A percentile compares a stretch with the other conserved stretches of the same genome.
Conservation (phyloP, 2,797 vertebrate genomes). For the Rhinella marina region DNA sequence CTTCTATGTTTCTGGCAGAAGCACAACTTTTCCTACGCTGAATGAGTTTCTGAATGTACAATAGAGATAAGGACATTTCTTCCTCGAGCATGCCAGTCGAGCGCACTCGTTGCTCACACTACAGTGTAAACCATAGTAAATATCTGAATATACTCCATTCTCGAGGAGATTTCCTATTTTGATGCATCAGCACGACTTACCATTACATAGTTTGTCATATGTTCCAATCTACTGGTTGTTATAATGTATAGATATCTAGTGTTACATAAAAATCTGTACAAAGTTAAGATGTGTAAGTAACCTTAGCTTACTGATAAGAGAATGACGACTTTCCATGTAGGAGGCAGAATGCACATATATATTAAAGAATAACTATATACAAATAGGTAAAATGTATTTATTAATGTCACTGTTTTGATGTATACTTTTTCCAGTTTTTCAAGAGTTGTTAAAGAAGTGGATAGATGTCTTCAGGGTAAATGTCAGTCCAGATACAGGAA, state of each 20-base stretch:
- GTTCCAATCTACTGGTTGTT: constrained; percentile 11
- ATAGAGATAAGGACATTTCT: constrained; percentile 8
- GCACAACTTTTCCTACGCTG: constrained; percentile 10
- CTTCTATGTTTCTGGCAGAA: background rate
- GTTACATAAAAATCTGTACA: constrained; percentile 22
- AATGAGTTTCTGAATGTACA: constrained; percentile 41
- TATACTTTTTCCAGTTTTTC: constrained; percentile 10
- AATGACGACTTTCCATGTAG: constrained; percentile 29
- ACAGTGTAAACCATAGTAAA: constrained; percentile 11
- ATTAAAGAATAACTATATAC: constrained; percentile 26
- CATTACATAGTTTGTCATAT: constrained; percentile 26
- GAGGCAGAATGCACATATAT: constrained; percentile 29
- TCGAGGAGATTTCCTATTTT: constrained; percentile 13
- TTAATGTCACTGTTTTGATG: constrained; percentile 34
- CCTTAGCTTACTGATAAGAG: constrained; percentile 16
- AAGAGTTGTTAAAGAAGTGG: background rate
- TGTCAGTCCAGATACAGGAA: background rate
- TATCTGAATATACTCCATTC: background rate
- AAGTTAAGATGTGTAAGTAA: constrained; percentile 19
- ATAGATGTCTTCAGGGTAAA: background rate
- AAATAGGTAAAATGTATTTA: constrained; percentile 38
- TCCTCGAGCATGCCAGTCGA: constrained; percentile 1
- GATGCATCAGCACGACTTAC: constrained; percentile 5
- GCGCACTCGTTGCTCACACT: constrained; percentile 13
- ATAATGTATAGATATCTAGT: constrained; percentile 31